These are phyloP conservation scores for Dryobotodes eremita DNA, from an alignment of 2,888 invertebrate genomes.

Conservation along the genomic window DNA sequence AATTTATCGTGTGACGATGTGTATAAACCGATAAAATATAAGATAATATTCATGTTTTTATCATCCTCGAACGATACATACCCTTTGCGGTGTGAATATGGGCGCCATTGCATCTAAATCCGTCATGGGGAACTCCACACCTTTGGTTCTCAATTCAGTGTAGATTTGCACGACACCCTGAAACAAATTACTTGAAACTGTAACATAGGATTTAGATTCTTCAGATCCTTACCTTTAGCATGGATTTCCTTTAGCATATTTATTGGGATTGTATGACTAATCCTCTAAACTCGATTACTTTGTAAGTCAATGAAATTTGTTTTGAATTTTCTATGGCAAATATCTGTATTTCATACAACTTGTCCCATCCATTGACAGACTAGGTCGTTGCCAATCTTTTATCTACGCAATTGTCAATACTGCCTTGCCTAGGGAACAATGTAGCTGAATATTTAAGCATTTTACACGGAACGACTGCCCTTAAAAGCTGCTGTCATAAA, in stretches of 20 bases:
- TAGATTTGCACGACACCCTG: slow-evolving; percentile 98
- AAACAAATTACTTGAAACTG: slow-evolving; percentile 65
- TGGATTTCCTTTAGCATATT: background rate
- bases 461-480: slow-evolving; percentile 2
- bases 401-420: background rate
- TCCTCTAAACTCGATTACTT: too few relatives aligned
- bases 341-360: background rate
- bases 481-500: slow-evolving; percentile 11
- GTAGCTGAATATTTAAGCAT: slow-evolving; percentile 1
- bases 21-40: slow-evolving; percentile 34
- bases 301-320: background rate
- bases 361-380: background rate
- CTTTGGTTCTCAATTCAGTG: slow-evolving; percentile 97
- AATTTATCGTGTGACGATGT: slow-evolving; percentile 23
- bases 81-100: slow-evolving; percentile 97
- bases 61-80: slow-evolving; percentile 81
- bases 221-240: too few relatives aligned
- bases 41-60: slow-evolving; percentile 25
- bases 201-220: background rate
- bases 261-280: too few relatives aligned
- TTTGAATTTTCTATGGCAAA: background rate
- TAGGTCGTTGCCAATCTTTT: background rate
- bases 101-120: slow-evolving; percentile 98
- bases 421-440: background rate
- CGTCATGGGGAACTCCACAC: slow-evolving; percentile 99